phyloP scores from a whole-genome alignment of 2,113 vertebrate genomes.

The Chrysemys picta region DNA sequence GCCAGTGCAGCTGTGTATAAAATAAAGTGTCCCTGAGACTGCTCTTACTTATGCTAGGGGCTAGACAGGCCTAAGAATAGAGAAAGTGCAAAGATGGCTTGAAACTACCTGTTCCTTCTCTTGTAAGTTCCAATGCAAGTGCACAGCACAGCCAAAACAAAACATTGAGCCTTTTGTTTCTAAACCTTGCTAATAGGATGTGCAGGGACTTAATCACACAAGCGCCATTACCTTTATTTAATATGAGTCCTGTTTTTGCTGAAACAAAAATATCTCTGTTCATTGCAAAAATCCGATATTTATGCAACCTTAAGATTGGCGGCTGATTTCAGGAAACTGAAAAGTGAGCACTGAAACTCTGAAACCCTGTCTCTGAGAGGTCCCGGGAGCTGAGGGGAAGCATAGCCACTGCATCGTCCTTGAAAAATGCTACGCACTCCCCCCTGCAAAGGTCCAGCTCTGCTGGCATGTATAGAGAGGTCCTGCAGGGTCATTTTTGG shows the following conservation, averaged over 20 bases:
- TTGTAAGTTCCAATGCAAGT: background rate
- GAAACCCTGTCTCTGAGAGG: background rate
- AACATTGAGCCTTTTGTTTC: background rate
- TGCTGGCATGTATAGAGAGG: fast-evolving
- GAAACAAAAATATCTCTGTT: background rate
- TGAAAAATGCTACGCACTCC: fast-evolving
- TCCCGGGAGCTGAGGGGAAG: background rate
- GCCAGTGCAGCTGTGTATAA: background rate
- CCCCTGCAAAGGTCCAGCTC: fast-evolving
- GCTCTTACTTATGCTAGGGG: background rate
- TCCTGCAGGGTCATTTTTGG: background rate
- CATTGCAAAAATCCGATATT: background rate
- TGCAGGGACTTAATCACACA: background rate
- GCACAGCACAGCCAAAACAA: background rate
- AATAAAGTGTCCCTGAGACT: background rate
- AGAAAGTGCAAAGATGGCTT: background rate
- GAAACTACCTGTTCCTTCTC: background rate
- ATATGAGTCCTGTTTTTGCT: background rate
- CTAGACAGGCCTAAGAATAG: background rate
- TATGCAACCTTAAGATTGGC: background rate
- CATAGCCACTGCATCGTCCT: background rate
- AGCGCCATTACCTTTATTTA: background rate
- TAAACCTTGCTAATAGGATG: background rate
- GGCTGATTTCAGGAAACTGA: background rate
- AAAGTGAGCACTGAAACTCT: background rate